These are phyloP conservation scores for Limnephilus lunatus DNA, from an alignment of 2,888 invertebrate species.

Conservation along the genomic window DNA sequence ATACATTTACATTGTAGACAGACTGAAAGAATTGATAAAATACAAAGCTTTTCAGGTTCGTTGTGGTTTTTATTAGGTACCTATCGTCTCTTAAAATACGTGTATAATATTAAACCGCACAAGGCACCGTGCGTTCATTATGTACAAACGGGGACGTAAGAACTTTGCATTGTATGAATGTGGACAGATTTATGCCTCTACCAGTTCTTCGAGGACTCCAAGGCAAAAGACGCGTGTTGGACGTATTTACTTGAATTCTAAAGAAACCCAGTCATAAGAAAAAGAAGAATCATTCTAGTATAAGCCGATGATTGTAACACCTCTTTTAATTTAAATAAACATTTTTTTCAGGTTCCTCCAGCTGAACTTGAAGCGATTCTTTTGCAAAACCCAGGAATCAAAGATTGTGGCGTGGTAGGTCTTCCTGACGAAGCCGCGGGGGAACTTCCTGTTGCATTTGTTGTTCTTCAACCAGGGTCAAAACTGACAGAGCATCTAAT, in stretches of 20 bases:
- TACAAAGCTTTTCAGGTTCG: constrained; percentile 90
- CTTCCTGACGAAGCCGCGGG: constrained; percentile 84
- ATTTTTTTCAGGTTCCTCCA: constrained; percentile 81
- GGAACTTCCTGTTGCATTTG: constrained; percentile 86
- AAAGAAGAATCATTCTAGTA: too few species aligned
- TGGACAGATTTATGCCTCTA: too few species aligned
- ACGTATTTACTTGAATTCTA: too few species aligned
- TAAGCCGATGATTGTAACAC: neutral
- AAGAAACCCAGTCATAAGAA: too few species aligned
- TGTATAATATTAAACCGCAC: too few species aligned
- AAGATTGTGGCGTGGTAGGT: constrained; percentile 90
- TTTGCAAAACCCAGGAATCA: constrained; percentile 82
- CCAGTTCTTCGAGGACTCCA: too few species aligned
- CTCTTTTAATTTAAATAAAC: neutral
- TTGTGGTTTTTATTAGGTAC: neutral
- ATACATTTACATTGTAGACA: constrained; percentile 88
- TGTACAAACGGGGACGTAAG: too few species aligned
- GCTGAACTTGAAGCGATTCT: constrained; percentile 91
- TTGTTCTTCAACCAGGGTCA: constrained; percentile 80
- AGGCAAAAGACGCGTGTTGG: too few species aligned
- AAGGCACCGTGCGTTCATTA: too few species aligned
- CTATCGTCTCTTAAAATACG: too few species aligned
- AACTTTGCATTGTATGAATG: too few species aligned
- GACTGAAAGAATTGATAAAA: constrained; percentile 93
- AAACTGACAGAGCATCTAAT: constrained; percentile 77